Base-by-base conservation (phyloP, 92 coral and sea anemone species). In the Plumapathes pennacea region DNA sequence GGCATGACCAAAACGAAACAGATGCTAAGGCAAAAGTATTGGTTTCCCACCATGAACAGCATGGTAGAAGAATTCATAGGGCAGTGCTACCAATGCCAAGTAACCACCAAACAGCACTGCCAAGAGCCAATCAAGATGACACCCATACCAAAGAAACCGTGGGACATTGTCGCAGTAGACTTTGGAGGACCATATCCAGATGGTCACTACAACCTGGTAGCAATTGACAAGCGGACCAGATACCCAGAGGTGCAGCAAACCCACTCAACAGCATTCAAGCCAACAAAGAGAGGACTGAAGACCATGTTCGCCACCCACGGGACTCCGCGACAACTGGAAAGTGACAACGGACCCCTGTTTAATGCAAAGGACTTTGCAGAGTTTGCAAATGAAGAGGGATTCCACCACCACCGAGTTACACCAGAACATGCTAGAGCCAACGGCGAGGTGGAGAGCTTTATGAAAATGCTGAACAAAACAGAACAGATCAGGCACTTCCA, bases 391-490 rank as follows among this genome's bases (percentile, higher is more conserved):
- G 60, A 64, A 51, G 71, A 76, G 63, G 85, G 85, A 71, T 83
- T 83, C 19, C 36, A 63, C 41, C 84, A 50, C 19, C 84, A 83
- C 46, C 25, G 60, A 1, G 56, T 73, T 10, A 74, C 73, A 21
- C 82, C 82, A 23, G 26, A 50, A 38, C 81, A 80, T 46, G 62
- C 81, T 4, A 50, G 65, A 42, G 86, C 82, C 5, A 73, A 80
- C 25, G 76, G 81, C 10, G 71, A 72, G 39, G 59, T 37, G 10
- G 67, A 80, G 38, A 64, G 51, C 9, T 65, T 73, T 48, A 74
- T 81, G 82, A 57, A 45, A 45, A 22, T 68, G 46, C 58, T 83
- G 38, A 84, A 84, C 69, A 84, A 71, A 57, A 83, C 66, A 34
- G 87, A 72, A 32, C 71, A 46, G 25, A 80, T 65, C 4, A 64